Evolutionary conservation across 2,888 invertebrate genomes (phyloP), one percentile per base, ranked within the genome.

Genomic region (Sturmia bella): DNA sequence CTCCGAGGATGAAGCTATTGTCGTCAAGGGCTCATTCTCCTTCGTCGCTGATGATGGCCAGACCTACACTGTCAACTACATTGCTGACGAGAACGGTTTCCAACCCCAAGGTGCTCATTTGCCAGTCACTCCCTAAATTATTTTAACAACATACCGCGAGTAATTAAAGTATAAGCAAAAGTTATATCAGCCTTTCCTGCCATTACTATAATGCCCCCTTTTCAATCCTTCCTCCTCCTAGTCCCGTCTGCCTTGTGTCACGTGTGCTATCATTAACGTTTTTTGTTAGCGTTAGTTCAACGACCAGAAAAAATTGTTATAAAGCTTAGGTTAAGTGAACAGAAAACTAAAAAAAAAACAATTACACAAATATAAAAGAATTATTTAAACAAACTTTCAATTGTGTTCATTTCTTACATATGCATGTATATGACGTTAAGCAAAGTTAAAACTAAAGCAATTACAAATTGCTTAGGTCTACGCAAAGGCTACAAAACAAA

Each of bases 21-120:
- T 89, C 3, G 91, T 93, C 17, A 87, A 85, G 48, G 93, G 93
- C 45, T 89, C 91, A 5, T 92, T 91, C 88, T 87, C 90, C 5
- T 92, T 91, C 91, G 89, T 92, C 0, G 93, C 90, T 24, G 92
- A 92, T 52, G 93, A 93, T 85, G 93, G 93, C 12, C 91, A 92
- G 17, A 89, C 89, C 0, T 94, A 94, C 88, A 91, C 91, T 2
- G 93, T 94, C 79, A 92, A 27, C 54, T 89, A 87, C 70, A n/a
- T 86, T 57, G 89, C 89, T 54, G 87, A 88, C 85, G 88, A 88
- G 77, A 87, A 88, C 57, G 88, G 89, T 86, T 88, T 86, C 87
- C 91, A 91, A 86, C 91, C 91, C 24, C 84, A 88, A 86, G 92
- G 91, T 43, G 91, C 90, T n/a, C 92, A 92, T 88, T 86, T 92